A percentile compares a stretch with the other conserved stretches of the same genome.
Conservation (phyloP, 2,888 invertebrate species). For the Nemapogon koenigi region DNA sequence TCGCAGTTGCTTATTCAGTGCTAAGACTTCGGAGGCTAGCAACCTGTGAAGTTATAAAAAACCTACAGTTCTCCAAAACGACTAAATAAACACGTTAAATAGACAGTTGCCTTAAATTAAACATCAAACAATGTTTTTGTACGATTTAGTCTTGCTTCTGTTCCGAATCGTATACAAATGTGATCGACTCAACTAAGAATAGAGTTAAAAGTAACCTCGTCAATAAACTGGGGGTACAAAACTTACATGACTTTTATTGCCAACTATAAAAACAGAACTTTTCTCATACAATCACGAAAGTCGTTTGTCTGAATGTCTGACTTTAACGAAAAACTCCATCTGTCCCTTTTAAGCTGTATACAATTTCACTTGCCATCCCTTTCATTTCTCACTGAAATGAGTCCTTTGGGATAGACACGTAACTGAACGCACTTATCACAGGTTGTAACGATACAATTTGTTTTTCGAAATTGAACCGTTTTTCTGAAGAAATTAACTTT, state of each 20-base stretch:
- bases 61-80: no score
- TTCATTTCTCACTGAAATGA: conserved; percentile 5
- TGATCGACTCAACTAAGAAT: no score
- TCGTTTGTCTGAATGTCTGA: conserved; percentile 7
- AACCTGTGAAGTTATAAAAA: no score
- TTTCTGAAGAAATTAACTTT: neutral
- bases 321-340: conserved; percentile 7
- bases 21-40: no score
- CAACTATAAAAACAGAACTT: conserved; percentile 13
- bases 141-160: no score
- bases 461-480: conserved; percentile 3
- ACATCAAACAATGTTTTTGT: no score
- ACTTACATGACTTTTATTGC: conserved; percentile 4
- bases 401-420: conserved; percentile 9
- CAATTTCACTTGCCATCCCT: conserved; percentile 1
- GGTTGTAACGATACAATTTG: conserved; percentile 7
- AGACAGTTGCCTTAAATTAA: no score
- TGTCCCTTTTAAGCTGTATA: neutral
- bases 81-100: no score
- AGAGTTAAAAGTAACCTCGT: no score
- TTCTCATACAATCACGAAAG: conserved; percentile 13
- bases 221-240: no score
- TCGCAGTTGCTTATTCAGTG: no score
- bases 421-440: conserved; percentile 9
- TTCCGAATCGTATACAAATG: no score